Base-by-base conservation (phyloP, 2,113 vertebrate species). In the Parus major region DNA sequence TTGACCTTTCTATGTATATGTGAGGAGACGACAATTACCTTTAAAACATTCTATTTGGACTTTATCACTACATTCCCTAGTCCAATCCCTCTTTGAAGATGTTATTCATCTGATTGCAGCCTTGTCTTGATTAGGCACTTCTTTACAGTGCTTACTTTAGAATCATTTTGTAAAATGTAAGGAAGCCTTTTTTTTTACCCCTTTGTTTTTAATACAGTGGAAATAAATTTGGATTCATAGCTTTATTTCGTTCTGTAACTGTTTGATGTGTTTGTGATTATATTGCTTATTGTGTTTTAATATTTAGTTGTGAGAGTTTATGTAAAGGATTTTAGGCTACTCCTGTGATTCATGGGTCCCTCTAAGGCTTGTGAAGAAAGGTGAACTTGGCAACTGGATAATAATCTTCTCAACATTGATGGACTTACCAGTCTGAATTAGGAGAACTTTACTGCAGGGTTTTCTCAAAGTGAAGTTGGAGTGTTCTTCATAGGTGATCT, bases 151-250 rank as follows among this genome's bases (percentile, higher is more conserved):
- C 12, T 64, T 15, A 44, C 65, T 90, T 80, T 63, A 70, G 17
- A 87, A 78, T 7, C 10, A 7, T 42, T 63, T 29, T 42, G 1
- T 35, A 46, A 78, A 79, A 70, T 35, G 10, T 5, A 73, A 20
- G 27, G 19, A 66, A 70, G 1, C 3, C 5, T 7, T 5, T 31
- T 63, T 63, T 61, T 36, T n/a, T 2, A 12, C 5, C 1, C 2
- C 2, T n/a, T 55, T 42, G 1, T 52, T 88, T 81, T 84, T 56
- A 41, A 27, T 35, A 15, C 12, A 52, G 2, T 35, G 11, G 49
- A 88, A 88, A 85, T 35, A 0, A 69, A 7, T 76, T 92, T 63
- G 5, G 14, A 31, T 12, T 68, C 82, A 52, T 44, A 82, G 8
- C 5, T 82, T 79, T 44, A 4, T 78, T 77, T 83, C 77, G 57